Percentiles rank a stretch among this genome's conserved stretches.
These are phyloP conservation scores for Parus major DNA, from an alignment of 2,113 vertebrate species.

Conservation along the genomic window DNA sequence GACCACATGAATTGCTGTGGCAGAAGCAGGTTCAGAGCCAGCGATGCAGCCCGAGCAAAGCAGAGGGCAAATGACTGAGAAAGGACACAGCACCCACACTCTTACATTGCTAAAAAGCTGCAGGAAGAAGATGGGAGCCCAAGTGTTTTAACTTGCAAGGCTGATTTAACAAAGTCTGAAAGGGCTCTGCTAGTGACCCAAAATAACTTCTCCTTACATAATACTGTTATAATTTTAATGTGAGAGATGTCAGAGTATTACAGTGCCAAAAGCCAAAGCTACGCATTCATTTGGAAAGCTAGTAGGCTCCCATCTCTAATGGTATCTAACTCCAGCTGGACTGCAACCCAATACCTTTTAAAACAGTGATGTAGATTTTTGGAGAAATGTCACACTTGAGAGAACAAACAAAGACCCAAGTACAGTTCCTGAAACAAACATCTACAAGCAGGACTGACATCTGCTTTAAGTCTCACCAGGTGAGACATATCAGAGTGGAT, in stretches of 20 bases:
- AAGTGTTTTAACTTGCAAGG: background rate
- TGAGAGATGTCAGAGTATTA: constrained; percentile 4
- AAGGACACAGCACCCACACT: background rate
- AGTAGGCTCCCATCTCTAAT: background rate
- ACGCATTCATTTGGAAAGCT: constrained; percentile 33
- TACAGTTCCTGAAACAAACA: background rate
- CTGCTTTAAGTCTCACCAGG: background rate
- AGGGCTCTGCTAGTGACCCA: background rate
- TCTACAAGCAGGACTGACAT: background rate
- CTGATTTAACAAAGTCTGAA: background rate
- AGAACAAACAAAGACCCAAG: background rate
- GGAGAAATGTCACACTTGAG: background rate
- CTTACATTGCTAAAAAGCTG: fast-evolving
- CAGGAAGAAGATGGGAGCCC: background rate
- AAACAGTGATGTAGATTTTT: background rate
- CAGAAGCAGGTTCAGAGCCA: background rate
- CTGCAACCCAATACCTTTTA: background rate
- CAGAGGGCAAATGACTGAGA: background rate
- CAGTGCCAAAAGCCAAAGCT: constrained; percentile 44
- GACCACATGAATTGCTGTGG: fast-evolving
- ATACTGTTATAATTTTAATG: constrained; percentile 43
- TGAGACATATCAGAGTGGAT: background rate
- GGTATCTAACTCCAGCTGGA: constrained; percentile 44
- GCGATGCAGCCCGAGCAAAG: fast-evolving
- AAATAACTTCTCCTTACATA: constrained; percentile 62